These are phyloP conservation scores for Bombus difficillimus DNA, from an alignment of 1,140 invertebrate species.

Conservation along the genomic window DNA sequence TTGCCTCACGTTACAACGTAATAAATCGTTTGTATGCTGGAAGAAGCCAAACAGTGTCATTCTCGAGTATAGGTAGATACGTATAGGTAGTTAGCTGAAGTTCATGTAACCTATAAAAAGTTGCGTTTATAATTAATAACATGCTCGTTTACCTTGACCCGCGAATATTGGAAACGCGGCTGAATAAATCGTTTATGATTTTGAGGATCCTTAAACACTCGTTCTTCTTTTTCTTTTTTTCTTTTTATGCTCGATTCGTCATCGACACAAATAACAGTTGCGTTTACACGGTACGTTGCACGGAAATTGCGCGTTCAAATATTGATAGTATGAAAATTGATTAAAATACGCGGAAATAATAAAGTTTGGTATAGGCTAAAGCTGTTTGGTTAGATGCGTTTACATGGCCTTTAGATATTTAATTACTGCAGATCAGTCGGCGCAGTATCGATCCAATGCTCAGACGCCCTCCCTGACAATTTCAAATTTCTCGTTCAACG, in stretches of 20 bases:
- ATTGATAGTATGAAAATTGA: conserved; percentile 34
- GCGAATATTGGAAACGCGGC: background rate
- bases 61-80: background rate
- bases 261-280: background rate
- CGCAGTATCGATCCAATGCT: conserved; percentile 12
- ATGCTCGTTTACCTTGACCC: background rate
- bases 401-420: conserved; percentile 5
- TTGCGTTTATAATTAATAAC: background rate
- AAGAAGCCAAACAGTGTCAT: background rate
- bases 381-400: conserved; percentile 8
- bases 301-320: conserved; percentile 25
- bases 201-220: background rate
- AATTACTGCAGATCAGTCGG: conserved; percentile 26
- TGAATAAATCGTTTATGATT: background rate
- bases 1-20: background rate
- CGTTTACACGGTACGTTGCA: background rate
- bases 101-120: background rate
- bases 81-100: background rate
- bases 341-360: conserved; percentile 30
- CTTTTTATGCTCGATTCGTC: background rate
- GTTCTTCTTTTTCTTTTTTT: background rate
- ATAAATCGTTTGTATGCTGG: background rate
- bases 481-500: background rate
- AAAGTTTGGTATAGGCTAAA: conserved; percentile 15
- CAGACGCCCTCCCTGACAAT: background rate